These are phyloP conservation scores for Thamnophis elegans DNA, from an alignment of 2,797 vertebrate species.

Conservation along the genomic window DNA sequence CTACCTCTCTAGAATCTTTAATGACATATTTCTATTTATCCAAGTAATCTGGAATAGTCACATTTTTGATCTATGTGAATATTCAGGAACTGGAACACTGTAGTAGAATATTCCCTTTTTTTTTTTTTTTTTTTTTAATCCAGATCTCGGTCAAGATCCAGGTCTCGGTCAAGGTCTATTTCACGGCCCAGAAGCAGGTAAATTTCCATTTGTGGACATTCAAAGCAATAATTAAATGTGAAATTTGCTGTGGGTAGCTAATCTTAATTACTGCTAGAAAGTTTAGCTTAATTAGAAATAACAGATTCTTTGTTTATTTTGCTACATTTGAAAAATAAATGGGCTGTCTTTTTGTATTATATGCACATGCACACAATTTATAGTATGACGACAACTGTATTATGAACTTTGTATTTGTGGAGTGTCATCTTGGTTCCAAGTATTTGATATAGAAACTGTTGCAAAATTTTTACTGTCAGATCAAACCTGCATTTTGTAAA, in stretches of 20 bases:
- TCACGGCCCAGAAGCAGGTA: conserved; percentile 84
- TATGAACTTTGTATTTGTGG: background rate
- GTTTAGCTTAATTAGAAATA: background rate
- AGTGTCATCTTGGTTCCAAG: background rate
- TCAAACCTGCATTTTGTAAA: background rate
- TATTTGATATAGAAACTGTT: background rate
- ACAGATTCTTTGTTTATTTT: background rate
- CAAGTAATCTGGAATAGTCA: background rate
- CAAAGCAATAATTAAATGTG: background rate
- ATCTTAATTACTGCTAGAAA: background rate
- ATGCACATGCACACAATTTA: background rate
- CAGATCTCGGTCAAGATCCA: conserved; percentile 78
- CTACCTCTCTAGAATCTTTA: background rate
- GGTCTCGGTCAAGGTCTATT: conserved; percentile 79
- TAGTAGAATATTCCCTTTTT: background rate
- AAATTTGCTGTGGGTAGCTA: background rate
- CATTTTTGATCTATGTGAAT: background rate
- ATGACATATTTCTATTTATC: background rate
- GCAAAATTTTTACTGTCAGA: background rate
- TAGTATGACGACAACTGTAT: background rate
- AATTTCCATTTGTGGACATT: background rate
- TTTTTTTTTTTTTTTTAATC: conserved; percentile 10
- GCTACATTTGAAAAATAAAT: background rate
- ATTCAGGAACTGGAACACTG: background rate
- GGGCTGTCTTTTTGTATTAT: background rate